Percentiles rank a stretch among this genome's conserved stretches.
phyloP scores from a whole-genome alignment of 2,888 invertebrate species.

The Acrocyrtus sp. region DNA sequence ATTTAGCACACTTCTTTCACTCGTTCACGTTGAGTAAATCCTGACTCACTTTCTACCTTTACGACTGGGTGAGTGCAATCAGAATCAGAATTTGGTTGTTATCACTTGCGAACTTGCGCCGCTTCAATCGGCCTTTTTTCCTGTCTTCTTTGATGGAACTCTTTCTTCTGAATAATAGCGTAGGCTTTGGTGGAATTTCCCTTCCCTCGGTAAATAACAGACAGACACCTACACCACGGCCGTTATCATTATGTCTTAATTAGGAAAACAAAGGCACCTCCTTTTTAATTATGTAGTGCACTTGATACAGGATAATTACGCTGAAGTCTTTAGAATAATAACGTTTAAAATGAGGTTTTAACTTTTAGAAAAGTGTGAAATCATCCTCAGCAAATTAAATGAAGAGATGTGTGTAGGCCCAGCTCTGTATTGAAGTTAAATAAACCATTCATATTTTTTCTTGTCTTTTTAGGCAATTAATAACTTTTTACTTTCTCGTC shows the following conservation, averaged over 20 bases:
- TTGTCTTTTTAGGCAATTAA: conserved; percentile 26
- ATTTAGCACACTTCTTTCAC: neutral
- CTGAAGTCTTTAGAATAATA: conserved; percentile 17
- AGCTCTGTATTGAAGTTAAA: too few relatives aligned
- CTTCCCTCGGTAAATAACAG: neutral
- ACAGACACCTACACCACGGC: neutral
- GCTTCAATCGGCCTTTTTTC: too few relatives aligned
- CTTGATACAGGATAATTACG: conserved; percentile 15
- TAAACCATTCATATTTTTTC: conserved; percentile 13
- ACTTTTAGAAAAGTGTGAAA: too few relatives aligned
- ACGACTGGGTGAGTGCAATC: neutral
- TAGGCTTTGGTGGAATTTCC: neutral
- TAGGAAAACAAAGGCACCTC: neutral
- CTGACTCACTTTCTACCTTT: neutral
- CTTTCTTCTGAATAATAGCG: too few relatives aligned
- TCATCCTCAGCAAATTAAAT: neutral
- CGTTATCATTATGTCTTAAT: neutral
- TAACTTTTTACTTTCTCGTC: conserved; percentile 41
- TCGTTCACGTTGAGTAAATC: neutral
- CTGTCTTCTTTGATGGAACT: too few relatives aligned
- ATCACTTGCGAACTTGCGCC: too few relatives aligned
- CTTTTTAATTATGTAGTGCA: conserved; percentile 5
- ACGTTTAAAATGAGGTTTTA: conserved; percentile 13
- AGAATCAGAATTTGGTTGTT: neutral
- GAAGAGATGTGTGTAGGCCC: conserved; percentile 8